Evolutionary conservation across 2,797 vertebrate species (phyloP), one percentile per base, ranked within the genome.

Genomic region (Malacoctenus gilli): DNA sequence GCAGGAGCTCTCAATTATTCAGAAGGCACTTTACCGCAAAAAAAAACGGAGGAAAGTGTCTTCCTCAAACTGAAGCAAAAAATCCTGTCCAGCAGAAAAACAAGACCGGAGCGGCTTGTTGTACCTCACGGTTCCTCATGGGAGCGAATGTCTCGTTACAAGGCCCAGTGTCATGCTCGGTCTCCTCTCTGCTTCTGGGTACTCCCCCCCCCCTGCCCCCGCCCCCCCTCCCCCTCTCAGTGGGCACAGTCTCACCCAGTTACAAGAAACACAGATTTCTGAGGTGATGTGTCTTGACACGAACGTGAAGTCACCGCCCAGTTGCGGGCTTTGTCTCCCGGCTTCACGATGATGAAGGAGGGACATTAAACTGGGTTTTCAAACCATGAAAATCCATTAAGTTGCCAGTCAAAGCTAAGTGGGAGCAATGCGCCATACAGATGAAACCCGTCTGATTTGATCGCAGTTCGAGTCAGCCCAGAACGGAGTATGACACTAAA

Each of bases 331-430:
- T 37, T 53, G 10, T 20, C 14, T 52, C 46, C 40, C 41, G n/a
- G 41, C 21, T 38, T 9, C 4, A 4, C 60, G 47, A 25, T 35
- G 31, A 59, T 1, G 31, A 53, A 19, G 34, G 25, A 22, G 36
- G 14, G 58, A 64, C 54, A 73, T 69, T 59, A 58, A 32, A 67
- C 20, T 1, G 3, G 23, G 34, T 43, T 79, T 74, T 70, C 20
- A 68, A 79, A 75, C 63, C 34, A 64, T 35, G 38, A 42, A 86
- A 79, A 83, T 76, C 79, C 84, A 89, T 88, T 84, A 85, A 77
- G 77, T 67, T 76, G 75, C 85, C 78, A 67, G 73, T 32, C 51
- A 63, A 47, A 11, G 8, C 52, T 50, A 40, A 42, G 36, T 36
- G 61, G 48, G 23, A 35, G 32, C 5, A 77, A 63, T 34, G 46